Percentiles rank a stretch among this genome's conserved stretches.
These are phyloP conservation scores for Epinephelus lanceolatus DNA, from an alignment of 2,113 vertebrate genomes.

Conservation along the genomic window DNA sequence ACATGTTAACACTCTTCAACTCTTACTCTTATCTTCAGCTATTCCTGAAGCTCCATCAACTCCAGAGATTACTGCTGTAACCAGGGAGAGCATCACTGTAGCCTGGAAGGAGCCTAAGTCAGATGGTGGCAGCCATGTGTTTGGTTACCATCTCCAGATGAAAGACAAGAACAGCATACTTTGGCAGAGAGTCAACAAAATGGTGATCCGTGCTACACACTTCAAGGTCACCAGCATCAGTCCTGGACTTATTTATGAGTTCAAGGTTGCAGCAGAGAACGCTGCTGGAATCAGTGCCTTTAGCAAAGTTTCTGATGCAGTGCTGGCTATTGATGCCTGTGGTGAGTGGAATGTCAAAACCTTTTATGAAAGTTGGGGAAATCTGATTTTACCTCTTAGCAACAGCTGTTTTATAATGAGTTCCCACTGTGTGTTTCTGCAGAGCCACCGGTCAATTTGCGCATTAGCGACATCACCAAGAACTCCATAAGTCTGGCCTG, in stretches of 20 bases:
- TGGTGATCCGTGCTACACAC: constrained; percentile 94
- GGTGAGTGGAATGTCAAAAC: constrained; percentile 85
- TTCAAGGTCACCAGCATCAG: constrained; percentile 92
- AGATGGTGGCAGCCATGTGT: constrained; percentile 93
- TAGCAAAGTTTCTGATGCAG: constrained; percentile 93
- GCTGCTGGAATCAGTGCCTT: constrained; percentile 93
- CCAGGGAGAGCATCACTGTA: constrained; percentile 92
- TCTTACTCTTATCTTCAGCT: constrained; percentile 80
- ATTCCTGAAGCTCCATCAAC: constrained; percentile 92
- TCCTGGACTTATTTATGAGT: constrained; percentile 97
- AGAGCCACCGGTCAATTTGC: constrained; percentile 93
- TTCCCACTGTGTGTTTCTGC: constrained; percentile 61
- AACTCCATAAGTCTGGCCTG: constrained; percentile 91
- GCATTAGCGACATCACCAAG: constrained; percentile 95
- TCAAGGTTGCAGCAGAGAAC: constrained; percentile 96
- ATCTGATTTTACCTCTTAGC: neutral
- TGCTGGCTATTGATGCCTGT: constrained; percentile 97
- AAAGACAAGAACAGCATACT: constrained; percentile 98
- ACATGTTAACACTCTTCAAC: neutral
- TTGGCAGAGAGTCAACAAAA: constrained; percentile 96
- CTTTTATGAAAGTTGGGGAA: neutral
- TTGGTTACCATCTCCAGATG: constrained; percentile 97
- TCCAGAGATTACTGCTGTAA: constrained; percentile 92
- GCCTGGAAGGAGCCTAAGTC: constrained; percentile 95
- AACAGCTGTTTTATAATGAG: neutral